phyloP scores from a whole-genome alignment of 2,888 invertebrate species.

The Beris chalybata region DNA sequence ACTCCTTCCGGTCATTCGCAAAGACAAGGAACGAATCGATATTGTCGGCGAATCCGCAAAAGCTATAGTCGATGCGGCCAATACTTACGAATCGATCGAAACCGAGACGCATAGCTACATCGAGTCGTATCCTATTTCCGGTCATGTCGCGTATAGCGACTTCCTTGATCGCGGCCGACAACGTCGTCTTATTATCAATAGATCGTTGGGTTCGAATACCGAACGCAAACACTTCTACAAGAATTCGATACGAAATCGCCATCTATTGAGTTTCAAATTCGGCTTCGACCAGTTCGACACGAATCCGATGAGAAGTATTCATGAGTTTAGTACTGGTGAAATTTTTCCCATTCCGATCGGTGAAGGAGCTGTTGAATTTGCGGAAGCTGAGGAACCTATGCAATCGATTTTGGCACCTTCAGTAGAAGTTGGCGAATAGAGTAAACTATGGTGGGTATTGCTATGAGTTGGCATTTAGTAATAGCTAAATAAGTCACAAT shows the following conservation, averaged over 20 bases:
- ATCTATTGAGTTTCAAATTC: conserved; percentile 47
- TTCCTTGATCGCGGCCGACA: conserved; percentile 49
- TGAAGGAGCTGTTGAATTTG: no score
- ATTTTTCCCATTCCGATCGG: no score
- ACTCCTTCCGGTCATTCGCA: conserved; percentile 57
- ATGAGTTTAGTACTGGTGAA: no score
- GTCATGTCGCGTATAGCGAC: conserved; percentile 48
- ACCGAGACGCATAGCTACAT: conserved; percentile 43
- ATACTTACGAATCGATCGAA: conserved; percentile 43
- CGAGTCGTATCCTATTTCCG: conserved; percentile 42
- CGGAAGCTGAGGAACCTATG: no score
- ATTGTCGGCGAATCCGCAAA: conserved; percentile 44
- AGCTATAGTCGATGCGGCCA: conserved; percentile 42
- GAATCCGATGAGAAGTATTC: no score
- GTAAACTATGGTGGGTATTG: no score
- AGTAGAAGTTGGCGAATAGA: no score
- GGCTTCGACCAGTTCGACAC: conserved; percentile 39
- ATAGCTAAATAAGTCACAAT: no score
- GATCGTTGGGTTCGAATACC: conserved; percentile 50
- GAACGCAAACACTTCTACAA: conserved; percentile 48
- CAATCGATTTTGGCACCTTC: no score
- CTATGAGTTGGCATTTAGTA: no score
- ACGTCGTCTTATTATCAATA: conserved; percentile 49
- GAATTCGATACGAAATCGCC: conserved; percentile 40
- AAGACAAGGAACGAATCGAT: conserved; percentile 50